Evolutionary conservation across 2,113 vertebrate species (phyloP).

Genomic region (Carassius carassius): DNA sequence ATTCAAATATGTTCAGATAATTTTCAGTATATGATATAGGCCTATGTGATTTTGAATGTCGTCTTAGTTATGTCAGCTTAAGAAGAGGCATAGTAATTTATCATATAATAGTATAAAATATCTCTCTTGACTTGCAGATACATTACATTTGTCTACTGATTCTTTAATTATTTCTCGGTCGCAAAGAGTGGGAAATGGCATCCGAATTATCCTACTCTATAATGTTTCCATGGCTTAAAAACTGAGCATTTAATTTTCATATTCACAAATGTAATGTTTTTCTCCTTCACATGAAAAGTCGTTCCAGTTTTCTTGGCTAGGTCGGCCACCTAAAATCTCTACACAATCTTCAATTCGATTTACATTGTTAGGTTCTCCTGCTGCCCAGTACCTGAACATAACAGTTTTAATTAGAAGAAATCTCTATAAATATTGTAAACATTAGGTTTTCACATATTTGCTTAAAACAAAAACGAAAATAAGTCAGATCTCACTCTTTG

Average conservation of each 20-base stretch:
- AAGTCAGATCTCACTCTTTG: background rate
- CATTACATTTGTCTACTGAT: no score
- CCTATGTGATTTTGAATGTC: background rate
- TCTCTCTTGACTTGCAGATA: background rate
- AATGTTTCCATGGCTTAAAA: background rate
- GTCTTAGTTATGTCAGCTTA: background rate
- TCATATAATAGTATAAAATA: background rate
- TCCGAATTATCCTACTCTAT: background rate
- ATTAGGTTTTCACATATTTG: background rate
- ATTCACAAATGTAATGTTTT: constrained; percentile 1
- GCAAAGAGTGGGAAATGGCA: background rate
- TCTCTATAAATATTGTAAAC: background rate
- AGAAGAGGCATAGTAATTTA: background rate
- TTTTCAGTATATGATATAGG: background rate
- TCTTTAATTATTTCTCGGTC: no score
- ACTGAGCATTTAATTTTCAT: background rate
- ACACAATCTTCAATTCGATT: constrained; percentile 1
- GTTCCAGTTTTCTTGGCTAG: background rate
- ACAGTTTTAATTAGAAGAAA: background rate
- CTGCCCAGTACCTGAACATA: constrained; percentile 8
- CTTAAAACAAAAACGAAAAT: background rate
- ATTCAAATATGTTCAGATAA: background rate
- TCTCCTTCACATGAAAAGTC: background rate
- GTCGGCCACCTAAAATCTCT: background rate
- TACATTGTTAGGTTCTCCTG: background rate